Evolutionary conservation across 92 coral and sea anemone genomes (phyloP).

Genomic region (Zoanthus sociatus): DNA sequence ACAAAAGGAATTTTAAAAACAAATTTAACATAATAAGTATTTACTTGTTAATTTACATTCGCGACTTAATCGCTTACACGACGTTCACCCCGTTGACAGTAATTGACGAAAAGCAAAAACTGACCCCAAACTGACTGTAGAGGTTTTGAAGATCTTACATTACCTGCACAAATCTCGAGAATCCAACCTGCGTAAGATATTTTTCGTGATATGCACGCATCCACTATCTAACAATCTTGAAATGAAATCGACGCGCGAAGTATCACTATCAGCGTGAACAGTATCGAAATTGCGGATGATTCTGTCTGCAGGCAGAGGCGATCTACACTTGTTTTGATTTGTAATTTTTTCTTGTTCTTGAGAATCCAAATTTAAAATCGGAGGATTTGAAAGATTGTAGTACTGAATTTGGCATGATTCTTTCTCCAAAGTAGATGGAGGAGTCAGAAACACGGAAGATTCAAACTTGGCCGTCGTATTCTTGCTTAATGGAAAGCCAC

Average conservation of each 20-base stretch:
- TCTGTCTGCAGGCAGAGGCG: conserved; percentile 36
- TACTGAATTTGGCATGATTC: background rate
- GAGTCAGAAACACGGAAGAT: conserved; percentile 39
- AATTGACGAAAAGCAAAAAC: background rate
- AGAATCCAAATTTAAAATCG: conserved; percentile 27
- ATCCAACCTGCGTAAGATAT: background rate
- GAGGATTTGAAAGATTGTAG: conserved; percentile 19
- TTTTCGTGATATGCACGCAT: conserved; percentile 18
- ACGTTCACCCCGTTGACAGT: background rate
- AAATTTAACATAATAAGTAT: background rate
- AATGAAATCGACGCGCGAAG: conserved; percentile 17
- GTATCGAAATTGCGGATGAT: conserved; percentile 12
- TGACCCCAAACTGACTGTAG: background rate
- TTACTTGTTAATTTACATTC: background rate
- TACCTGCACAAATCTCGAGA: conserved; percentile 39
- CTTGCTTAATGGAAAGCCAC: background rate
- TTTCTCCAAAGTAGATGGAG: conserved; percentile 37
- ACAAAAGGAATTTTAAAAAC: background rate
- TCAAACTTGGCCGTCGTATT: background rate
- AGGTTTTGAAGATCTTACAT: background rate
- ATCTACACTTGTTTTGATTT: background rate
- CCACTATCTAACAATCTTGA: background rate
- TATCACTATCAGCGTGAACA: background rate
- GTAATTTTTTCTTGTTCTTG: background rate
- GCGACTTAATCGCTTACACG: background rate